A percentile compares a stretch with the other conserved stretches of the same genome.
These are phyloP conservation scores for Psylliodes chrysocephalus DNA, from an alignment of 2,888 invertebrate species.

Conservation along the genomic window DNA sequence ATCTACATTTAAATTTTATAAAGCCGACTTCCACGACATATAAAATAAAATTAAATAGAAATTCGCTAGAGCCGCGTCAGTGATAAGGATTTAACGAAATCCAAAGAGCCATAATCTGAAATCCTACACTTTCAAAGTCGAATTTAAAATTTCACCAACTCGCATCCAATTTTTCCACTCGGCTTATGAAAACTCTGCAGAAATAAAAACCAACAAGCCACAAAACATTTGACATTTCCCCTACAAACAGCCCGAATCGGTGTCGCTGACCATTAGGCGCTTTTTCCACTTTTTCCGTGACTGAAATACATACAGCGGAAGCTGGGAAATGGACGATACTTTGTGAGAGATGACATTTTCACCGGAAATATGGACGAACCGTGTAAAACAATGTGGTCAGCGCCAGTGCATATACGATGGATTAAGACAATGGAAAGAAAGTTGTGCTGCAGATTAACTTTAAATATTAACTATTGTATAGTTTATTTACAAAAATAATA, in stretches of 20 bases:
- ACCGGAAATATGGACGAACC: slow-evolving; percentile 42
- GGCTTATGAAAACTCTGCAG: slow-evolving; percentile 25
- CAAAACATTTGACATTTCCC: slow-evolving; percentile 41
- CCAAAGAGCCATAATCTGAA: background rate
- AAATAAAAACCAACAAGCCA: slow-evolving; percentile 40
- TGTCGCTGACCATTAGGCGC: slow-evolving; percentile 40
- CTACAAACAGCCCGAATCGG: slow-evolving; percentile 34
- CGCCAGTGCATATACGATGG: slow-evolving; percentile 37
- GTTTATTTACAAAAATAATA: too few species aligned
- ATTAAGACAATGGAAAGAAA: too few species aligned
- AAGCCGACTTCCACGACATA: background rate
- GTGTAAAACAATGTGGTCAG: slow-evolving; percentile 44
- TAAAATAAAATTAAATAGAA: background rate
- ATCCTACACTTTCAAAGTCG: slow-evolving; percentile 2
- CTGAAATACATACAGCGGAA: slow-evolving; percentile 39
- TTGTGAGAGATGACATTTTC: slow-evolving; percentile 41
- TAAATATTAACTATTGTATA: too few species aligned
- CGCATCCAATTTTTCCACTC: slow-evolving; percentile 10
- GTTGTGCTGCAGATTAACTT: too few species aligned
- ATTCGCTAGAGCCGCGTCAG: background rate
- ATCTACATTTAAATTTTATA: background rate
- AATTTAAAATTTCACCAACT: slow-evolving; percentile 10
- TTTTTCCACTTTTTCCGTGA: slow-evolving; percentile 38
- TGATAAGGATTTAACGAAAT: background rate
- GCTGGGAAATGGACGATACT: slow-evolving; percentile 42